Percentiles rank a stretch among this genome's conserved stretches.
phyloP scores from a whole-genome alignment of 2,888 invertebrate species.

The Herminia tarsipennalis region DNA sequence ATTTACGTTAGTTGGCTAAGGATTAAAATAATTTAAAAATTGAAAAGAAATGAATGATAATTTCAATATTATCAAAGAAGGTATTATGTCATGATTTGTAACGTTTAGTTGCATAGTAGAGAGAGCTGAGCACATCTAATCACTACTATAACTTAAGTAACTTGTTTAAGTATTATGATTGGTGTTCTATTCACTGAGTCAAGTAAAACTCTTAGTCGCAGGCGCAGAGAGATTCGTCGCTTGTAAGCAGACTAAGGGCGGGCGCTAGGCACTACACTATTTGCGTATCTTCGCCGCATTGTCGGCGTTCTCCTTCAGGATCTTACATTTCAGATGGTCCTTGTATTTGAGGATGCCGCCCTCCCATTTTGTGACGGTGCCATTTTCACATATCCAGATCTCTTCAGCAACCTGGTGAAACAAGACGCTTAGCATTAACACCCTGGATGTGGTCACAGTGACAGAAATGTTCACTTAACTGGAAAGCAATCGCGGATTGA shows the following conservation, averaged over 20 bases:
- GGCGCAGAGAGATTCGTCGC: conserved; percentile 37
- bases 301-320: conserved; percentile 89
- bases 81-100: not conserved
- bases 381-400: conserved; percentile 99
- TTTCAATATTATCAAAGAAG: not conserved
- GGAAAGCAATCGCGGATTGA: too few species aligned
- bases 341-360: conserved; percentile 98
- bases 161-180: not conserved
- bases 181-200: not conserved
- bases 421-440: not conserved
- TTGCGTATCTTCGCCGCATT: conserved; percentile 79
- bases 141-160: conserved; percentile 4
- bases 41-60: not conserved
- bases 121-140: not conserved
- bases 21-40: too few species aligned
- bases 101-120: not conserved
- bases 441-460: not conserved
- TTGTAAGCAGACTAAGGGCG: conserved; percentile 38
- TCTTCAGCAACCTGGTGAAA: conserved; percentile 95
- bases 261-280: conserved; percentile 55
- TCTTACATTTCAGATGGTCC: conserved; percentile 95
- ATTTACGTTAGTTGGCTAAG: too few species aligned
- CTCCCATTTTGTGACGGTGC: conserved; percentile 97
- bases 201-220: conserved; percentile 14
- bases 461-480: too few species aligned